Conservation (phyloP, 2,888 invertebrate genomes). For the Ctena decussata region DNA sequence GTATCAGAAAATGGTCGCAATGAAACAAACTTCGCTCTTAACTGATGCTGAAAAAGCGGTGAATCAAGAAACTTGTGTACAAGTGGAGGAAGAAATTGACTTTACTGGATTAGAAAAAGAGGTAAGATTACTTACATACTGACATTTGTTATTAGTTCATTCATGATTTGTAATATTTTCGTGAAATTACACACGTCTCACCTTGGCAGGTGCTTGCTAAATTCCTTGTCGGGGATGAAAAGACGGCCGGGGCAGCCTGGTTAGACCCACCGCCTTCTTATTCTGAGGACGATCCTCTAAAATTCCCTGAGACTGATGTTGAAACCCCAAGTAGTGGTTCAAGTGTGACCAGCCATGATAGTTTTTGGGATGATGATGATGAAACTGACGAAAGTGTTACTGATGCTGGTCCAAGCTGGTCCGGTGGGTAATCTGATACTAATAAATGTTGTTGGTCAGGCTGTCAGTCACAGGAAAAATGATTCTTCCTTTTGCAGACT, state of each 20-base stretch:
- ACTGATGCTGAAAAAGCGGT: not conserved
- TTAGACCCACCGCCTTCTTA: slow-evolving; percentile 33
- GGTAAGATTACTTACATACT: not conserved
- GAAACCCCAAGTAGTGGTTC: not conserved
- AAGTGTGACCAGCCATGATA: not conserved
- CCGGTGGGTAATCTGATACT: slow-evolving; percentile 65
- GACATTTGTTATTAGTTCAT: not conserved
- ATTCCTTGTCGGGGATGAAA: slow-evolving; percentile 17
- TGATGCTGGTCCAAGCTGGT: slow-evolving; percentile 46
- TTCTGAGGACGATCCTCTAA: slow-evolving; percentile 40
- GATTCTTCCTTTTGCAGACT: too few relatives aligned
- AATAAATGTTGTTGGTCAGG: too few relatives aligned
- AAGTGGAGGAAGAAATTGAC: not conserved
- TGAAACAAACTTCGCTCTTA: not conserved
- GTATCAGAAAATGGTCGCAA: slow-evolving; percentile 8
- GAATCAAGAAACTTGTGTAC: not conserved
- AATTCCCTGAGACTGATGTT: slow-evolving; percentile 7
- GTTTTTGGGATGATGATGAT: slow-evolving; percentile 33
- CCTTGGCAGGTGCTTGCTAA: slow-evolving; percentile 59
- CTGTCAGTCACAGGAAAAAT: too few relatives aligned
- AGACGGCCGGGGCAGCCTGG: slow-evolving; percentile 8
- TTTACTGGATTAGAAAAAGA: not conserved
- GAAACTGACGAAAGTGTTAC: slow-evolving; percentile 5
- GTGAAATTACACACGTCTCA: slow-evolving; percentile 52
- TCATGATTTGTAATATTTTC: slow-evolving; percentile 7